Evolutionary conservation across 2,797 vertebrate species (phyloP).

Genomic region (Bryconaethiops microstoma): DNA sequence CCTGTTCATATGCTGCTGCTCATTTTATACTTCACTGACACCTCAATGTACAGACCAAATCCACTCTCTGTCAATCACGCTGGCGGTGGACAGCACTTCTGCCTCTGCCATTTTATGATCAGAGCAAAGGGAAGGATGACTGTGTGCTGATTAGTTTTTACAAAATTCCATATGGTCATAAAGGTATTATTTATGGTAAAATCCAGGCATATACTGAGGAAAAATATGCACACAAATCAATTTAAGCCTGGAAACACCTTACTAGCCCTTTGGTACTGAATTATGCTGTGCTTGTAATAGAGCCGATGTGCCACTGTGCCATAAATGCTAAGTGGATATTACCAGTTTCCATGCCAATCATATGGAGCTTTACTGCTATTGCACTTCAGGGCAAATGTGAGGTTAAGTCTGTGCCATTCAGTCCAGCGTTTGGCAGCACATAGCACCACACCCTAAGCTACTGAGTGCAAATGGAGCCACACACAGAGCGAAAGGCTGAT

Average conservation of each 20-base stretch:
- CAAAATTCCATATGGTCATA: background rate
- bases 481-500: conserved; percentile 28
- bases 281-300: background rate
- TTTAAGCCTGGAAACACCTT: background rate
- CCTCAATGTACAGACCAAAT: conserved; percentile 52
- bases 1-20: conserved; percentile 26
- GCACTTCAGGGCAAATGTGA: conserved; percentile 31
- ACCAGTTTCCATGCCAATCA: conserved; percentile 2
- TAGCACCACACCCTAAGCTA: conserved; percentile 55
- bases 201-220: too few relatives aligned
- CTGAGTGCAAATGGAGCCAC: conserved; percentile 34
- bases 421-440: conserved; percentile 35
- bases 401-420: conserved; percentile 44
- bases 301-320: background rate
- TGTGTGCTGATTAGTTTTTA: background rate
- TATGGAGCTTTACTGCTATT: background rate
- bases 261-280: background rate
- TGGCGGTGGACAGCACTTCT: conserved; percentile 53
- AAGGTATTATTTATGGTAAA: background rate
- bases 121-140: conserved; percentile 30
- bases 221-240: background rate
- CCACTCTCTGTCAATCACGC: conserved; percentile 55
- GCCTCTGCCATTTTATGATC: conserved; percentile 59
- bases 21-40: conserved; percentile 36
- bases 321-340: background rate